Conservation (phyloP, 2,888 invertebrate species). For the Aphidius colemani region DNA sequence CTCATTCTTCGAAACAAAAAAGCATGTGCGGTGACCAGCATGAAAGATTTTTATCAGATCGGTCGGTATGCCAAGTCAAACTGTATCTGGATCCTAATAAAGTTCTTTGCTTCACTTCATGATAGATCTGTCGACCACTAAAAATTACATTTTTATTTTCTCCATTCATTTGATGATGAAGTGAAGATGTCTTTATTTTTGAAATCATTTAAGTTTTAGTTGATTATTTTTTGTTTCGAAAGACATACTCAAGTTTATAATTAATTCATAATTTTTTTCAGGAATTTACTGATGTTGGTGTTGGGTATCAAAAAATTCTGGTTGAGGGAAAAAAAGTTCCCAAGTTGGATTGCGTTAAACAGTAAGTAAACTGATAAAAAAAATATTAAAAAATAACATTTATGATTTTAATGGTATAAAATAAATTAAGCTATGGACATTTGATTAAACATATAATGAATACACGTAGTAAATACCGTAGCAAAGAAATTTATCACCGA, state of each 20-base stretch:
- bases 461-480: background rate
- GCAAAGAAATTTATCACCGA: constrained; percentile 17
- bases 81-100: constrained; percentile 32
- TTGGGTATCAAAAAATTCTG: background rate
- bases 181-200: background rate
- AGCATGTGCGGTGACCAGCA: constrained; percentile 27
- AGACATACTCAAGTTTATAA: no score
- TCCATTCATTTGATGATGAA: background rate
- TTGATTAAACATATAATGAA: background rate
- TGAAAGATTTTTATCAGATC: constrained; percentile 33
- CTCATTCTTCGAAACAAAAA: constrained; percentile 36
- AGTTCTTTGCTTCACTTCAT: constrained; percentile 30
- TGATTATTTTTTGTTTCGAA: constrained; percentile 33
- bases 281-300: constrained; percentile 55
- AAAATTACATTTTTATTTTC: constrained; percentile 10
- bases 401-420: background rate
- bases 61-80: constrained; percentile 33
- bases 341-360: background rate
- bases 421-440: no score
- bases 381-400: background rate
- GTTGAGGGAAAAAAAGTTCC: constrained; percentile 3
- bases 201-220: background rate
- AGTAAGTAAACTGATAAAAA: background rate
- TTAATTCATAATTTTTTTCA: constrained; percentile 32
- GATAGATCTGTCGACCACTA: constrained; percentile 33